Evolutionary conservation across 2,113 vertebrate genomes (phyloP), one percentile per base, ranked within the genome.

Genomic region (Zapus hudsonius): DNA sequence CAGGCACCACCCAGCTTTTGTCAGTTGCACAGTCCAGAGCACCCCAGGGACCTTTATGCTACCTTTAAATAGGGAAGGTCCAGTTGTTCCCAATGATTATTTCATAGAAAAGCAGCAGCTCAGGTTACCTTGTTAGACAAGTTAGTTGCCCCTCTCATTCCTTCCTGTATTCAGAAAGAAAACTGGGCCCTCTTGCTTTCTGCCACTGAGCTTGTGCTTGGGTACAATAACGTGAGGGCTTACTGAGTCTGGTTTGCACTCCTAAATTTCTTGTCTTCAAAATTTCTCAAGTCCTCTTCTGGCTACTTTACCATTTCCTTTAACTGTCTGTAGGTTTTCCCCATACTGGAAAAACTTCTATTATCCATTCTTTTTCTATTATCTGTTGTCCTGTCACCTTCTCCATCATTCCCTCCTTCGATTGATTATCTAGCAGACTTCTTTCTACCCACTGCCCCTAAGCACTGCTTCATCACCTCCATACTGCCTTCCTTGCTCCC

Each of bases 41-140:
- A 74, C 61, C 64, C 55, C 38, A 47, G 67, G 74, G 66, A 90
- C 75, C 75, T 96, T 91, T 90, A 92, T 85, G 76, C 63, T 90
- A 16, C 61, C 59, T 95, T 94, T 72, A 92, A 82, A 91, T 70
- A 89, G 74, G 89, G 70, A 92, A 95, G 84, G 94, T 95, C 42
- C 40, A 9, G 33, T 87, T 92, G 92, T 95, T 94, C 38, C 55
- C 33, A 29, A 52, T 0, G 33, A 82, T 94, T 83, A 87, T 93
- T 94, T 87, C 93, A 89, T 75, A 95, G 89, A 95, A 93, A 95
- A 93, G 80, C 85, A 93, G 80, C 85, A 85, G 44, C 87, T 95
- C 81, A 61, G 52, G 25, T 92, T 96, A 90, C 89, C 95, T 97
- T 89, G 90, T 91, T 92, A 57, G 66, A 87, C 91, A 83, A 95